Evolutionary conservation across 2,797 vertebrate species (phyloP).

Genomic region (Eospalax fontanierii): DNA sequence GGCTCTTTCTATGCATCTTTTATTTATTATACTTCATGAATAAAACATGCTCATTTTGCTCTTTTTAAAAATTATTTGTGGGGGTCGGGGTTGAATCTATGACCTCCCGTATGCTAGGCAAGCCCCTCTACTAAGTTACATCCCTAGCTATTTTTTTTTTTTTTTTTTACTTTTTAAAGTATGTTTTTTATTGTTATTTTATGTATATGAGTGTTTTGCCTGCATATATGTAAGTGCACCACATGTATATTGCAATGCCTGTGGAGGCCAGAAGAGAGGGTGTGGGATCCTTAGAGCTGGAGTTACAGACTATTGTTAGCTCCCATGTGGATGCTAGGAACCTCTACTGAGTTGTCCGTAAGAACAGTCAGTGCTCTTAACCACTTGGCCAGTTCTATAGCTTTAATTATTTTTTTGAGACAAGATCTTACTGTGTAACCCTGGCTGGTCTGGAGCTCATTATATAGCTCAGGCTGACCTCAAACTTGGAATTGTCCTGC

Average conservation of each 20-base stretch:
- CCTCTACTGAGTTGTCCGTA: no score
- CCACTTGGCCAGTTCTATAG: no score
- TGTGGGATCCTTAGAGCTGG: no score
- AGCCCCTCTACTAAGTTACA: background rate
- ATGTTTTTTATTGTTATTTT: no score
- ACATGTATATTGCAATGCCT: no score
- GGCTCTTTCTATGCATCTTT: background rate
- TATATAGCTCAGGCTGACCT: background rate
- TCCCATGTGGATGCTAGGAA: no score
- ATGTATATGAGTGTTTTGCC: no score
- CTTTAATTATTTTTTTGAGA: background rate
- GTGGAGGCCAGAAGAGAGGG: no score
- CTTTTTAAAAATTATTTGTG: background rate
- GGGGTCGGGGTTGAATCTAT: background rate
- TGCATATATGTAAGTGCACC: no score
- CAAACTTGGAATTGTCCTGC: background rate
- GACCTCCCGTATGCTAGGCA: background rate
- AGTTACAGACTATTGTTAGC: no score
- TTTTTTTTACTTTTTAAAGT: background rate
- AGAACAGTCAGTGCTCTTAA: no score
- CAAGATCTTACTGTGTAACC: background rate
- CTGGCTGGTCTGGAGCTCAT: background rate
- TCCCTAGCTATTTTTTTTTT: background rate
- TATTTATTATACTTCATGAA: constrained; percentile 12
- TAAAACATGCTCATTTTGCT: background rate